These are phyloP conservation scores for Misgurnus anguillicaudatus DNA, from an alignment of 2,113 vertebrate genomes.

Conservation along the genomic window DNA sequence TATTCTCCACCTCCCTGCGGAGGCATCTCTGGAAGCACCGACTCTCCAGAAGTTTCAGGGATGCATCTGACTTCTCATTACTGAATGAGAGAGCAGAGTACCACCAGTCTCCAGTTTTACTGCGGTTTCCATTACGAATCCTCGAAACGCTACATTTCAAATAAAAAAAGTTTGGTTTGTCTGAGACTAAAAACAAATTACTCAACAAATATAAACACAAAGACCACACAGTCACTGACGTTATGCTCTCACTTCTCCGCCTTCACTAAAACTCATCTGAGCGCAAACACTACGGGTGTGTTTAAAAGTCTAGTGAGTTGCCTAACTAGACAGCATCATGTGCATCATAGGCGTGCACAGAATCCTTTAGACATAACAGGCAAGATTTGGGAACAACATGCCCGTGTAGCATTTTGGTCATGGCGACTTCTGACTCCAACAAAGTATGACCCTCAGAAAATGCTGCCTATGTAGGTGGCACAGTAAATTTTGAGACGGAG, in stretches of 20 bases:
- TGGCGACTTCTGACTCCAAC: not conserved
- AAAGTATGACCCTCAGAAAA: no score
- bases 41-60: constrained; percentile 18
- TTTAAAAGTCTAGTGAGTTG: not conserved
- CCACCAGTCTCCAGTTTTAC: constrained; percentile 8
- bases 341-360: not conserved
- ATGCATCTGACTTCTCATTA: constrained; percentile 17
- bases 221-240: constrained; percentile 9
- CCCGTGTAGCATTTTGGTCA: no score
- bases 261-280: not conserved
- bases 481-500: not conserved
- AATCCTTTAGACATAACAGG: not conserved
- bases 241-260: constrained; percentile 23
- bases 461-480: not conserved
- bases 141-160: not conserved
- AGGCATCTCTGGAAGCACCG: constrained; percentile 66
- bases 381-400: no score
- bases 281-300: constrained; percentile 7
- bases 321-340: not conserved
- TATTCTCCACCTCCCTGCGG: constrained; percentile 64
- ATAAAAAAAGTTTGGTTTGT: not conserved
- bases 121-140: constrained; percentile 7
- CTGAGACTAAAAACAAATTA: not conserved
- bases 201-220: constrained; percentile 14
- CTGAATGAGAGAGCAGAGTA: constrained; percentile 33